A percentile compares a stretch with the other conserved stretches of the same genome.
Conservation (phyloP, 2,113 vertebrate genomes). For the Anseranas semipalmata region DNA sequence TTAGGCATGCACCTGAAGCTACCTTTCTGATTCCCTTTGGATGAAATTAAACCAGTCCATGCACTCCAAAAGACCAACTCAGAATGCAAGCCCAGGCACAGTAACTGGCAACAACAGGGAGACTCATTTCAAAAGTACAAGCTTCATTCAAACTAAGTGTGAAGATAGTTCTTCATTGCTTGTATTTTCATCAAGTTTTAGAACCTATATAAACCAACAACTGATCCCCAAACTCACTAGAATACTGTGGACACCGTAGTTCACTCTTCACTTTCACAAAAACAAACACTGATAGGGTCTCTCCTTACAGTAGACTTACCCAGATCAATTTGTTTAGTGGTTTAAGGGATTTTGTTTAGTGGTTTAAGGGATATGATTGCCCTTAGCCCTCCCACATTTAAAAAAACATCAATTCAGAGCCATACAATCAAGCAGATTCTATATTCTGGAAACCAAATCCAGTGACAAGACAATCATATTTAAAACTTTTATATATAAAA, state of each 20-base stretch:
- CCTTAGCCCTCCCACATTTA: not conserved
- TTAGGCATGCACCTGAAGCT: not conserved
- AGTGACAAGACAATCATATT: not conserved
- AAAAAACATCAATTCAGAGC: not conserved
- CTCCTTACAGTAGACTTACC: not conserved
- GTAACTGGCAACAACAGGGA: not conserved
- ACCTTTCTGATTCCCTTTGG: not conserved
- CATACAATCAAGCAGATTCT: not conserved
- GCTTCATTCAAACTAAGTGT: not conserved
- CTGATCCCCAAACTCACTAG: not conserved
- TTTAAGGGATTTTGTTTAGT: too few species aligned
- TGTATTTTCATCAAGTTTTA: not conserved
- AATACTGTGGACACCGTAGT: fast-evolving
- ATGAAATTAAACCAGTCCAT: not conserved
- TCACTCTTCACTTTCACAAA: not conserved
- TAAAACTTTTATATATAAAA: not conserved
- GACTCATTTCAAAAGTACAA: not conserved
- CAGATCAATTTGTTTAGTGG: not conserved
- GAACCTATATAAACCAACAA: not conserved
- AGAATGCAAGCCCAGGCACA: not conserved
- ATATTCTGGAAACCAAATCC: not conserved
- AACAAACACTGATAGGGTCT: not conserved
- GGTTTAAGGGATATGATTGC: not conserved
- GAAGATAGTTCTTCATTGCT: not conserved
- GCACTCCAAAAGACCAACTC: not conserved